Conservation (phyloP, 2,113 vertebrate genomes). For the Elaphurus davidianus region DNA sequence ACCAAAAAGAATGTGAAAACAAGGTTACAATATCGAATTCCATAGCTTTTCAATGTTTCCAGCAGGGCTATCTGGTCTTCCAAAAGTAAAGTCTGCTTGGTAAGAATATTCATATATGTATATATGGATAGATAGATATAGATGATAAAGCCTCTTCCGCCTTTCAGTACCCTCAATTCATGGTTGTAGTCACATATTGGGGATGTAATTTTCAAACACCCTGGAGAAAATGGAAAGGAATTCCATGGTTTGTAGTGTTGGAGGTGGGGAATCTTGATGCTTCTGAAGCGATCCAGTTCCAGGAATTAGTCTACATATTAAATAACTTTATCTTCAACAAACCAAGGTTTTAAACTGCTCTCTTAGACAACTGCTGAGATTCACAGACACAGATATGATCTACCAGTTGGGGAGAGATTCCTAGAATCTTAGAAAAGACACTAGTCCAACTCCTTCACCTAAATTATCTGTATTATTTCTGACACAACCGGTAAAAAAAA, state of each 20-base stretch:
- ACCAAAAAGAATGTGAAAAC: conserved; percentile 65
- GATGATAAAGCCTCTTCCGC: neutral
- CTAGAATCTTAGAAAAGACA: conserved; percentile 27
- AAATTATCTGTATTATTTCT: conserved; percentile 27
- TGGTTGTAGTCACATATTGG: neutral
- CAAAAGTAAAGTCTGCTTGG: neutral
- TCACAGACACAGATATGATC: neutral
- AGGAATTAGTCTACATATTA: neutral
- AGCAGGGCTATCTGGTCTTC: neutral
- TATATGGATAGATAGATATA: neutral
- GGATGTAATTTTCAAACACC: neutral
- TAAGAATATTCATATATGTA: neutral
- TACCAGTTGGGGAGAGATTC: neutral
- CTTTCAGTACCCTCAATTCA: neutral
- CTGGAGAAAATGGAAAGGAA: neutral
- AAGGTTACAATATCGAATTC: neutral
- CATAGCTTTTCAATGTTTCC: neutral
- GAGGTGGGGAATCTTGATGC: neutral
- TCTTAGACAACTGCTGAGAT: neutral
- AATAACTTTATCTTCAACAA: neutral
- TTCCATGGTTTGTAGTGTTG: neutral
- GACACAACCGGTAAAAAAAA: neutral
- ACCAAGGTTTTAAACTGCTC: neutral
- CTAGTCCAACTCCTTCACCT: neutral
- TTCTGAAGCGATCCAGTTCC: neutral